Evolutionary conservation across 2,797 vertebrate species (phyloP).

Genomic region (Labroides dimidiatus): DNA sequence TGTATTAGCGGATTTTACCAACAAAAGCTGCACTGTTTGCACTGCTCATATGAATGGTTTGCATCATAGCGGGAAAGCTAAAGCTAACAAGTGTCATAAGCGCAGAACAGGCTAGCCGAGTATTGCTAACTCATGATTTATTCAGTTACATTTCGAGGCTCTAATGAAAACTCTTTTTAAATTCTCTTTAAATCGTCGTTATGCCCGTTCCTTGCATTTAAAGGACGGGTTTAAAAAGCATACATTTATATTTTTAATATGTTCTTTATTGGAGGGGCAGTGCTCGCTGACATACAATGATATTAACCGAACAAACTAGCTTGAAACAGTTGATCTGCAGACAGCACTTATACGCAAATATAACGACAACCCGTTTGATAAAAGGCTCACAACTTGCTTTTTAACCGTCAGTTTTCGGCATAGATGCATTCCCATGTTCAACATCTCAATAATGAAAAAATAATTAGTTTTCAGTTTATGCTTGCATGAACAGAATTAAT

Average conservation of each 20-base stretch:
- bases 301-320: neutral
- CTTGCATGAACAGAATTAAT: neutral
- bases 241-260: neutral
- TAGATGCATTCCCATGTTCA: no score
- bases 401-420: no score
- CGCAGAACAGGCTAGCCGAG: neutral
- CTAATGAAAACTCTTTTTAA: neutral
- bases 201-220: fast-evolving
- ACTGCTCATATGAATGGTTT: conserved; percentile 8
- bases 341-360: neutral
- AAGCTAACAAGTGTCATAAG: no score
- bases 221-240: no score
- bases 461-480: no score
- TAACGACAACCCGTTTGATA: neutral
- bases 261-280: neutral
- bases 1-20: neutral
- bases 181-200: no score
- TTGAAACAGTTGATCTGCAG: neutral
- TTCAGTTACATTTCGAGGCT: neutral
- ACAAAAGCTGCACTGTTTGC: neutral
- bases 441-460: neutral
- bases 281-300: neutral
- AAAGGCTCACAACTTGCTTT: neutral
- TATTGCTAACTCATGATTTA: neutral
- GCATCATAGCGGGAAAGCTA: conserved; percentile 2